phyloP scores from a whole-genome alignment of 2,888 invertebrate species.

The Pristionchus exspectatus region DNA sequence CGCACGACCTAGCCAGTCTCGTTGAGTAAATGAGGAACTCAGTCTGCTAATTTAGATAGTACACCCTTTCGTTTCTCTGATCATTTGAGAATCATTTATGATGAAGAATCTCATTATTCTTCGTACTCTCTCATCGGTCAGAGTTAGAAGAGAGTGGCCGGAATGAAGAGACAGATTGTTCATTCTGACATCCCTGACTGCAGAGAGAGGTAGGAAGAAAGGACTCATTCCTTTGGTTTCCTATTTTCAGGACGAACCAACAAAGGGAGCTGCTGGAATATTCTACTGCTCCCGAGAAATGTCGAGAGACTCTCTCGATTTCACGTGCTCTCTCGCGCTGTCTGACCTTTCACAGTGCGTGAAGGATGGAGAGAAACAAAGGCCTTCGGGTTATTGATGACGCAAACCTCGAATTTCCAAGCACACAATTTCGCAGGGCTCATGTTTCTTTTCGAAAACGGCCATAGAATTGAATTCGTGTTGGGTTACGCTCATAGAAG shows the following conservation, averaged over 20 bases:
- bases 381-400: conserved; percentile 9
- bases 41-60: not conserved
- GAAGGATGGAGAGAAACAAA: conserved; percentile 12
- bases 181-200: not conserved
- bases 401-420: not conserved
- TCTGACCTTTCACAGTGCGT: not conserved
- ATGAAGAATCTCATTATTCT: not conserved
- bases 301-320: not conserved
- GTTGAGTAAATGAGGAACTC: not conserved
- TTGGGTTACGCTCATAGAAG: not conserved
- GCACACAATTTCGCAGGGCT: not conserved
- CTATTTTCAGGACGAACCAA: not conserved
- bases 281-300: not conserved
- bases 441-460: not conserved
- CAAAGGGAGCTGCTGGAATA: not conserved
- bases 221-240: not conserved
- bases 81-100: not conserved
- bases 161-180: not conserved
- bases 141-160: not conserved
- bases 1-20: not conserved
- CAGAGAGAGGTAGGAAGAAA: not conserved
- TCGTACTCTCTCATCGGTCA: not conserved
- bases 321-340: not conserved
- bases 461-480: not conserved
- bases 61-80: not conserved